These are phyloP conservation scores for Trachelus iudaicus DNA, from an alignment of 2,888 invertebrate species.

Conservation along the genomic window DNA sequence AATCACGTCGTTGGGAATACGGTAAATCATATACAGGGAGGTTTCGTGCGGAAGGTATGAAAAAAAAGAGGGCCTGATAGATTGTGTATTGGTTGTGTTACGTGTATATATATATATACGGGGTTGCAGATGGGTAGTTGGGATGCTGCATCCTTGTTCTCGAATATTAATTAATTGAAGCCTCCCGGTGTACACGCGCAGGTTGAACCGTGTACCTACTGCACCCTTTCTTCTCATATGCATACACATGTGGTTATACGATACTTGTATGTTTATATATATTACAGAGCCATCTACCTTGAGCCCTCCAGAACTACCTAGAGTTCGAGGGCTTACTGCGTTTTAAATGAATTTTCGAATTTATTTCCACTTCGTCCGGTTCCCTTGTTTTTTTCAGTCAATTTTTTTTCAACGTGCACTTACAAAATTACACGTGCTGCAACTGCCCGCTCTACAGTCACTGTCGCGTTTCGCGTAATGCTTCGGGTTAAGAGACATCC, in stretches of 20 bases:
- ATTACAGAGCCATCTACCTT: neutral
- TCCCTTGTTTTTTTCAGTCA: neutral
- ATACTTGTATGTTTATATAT: neutral
- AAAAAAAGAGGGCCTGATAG: neutral
- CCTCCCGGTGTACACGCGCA: neutral
- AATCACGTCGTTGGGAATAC: slow-evolving; percentile 25
- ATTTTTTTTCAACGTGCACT: neutral
- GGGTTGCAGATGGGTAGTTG: slow-evolving; percentile 28
- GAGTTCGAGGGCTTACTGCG: too few species aligned
- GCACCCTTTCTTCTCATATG: neutral
- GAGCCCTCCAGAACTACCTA: too few species aligned
- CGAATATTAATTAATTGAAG: slow-evolving; percentile 59
- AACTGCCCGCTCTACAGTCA: neutral
- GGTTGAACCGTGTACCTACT: neutral
- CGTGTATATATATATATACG: neutral
- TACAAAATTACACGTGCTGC: neutral
- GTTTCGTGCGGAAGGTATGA: neutral
- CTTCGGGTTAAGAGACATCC: neutral
- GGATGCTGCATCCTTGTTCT: slow-evolving; percentile 55
- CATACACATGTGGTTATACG: neutral
- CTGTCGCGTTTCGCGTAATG: neutral
- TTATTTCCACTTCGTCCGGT: neutral
- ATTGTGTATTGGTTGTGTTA: neutral
- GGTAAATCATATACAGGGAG: slow-evolving; percentile 24
- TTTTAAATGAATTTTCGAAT: neutral